Evolutionary conservation across 2,113 vertebrate species (phyloP), one percentile per base, ranked within the genome.

Genomic region (Xyrauchen texanus): DNA sequence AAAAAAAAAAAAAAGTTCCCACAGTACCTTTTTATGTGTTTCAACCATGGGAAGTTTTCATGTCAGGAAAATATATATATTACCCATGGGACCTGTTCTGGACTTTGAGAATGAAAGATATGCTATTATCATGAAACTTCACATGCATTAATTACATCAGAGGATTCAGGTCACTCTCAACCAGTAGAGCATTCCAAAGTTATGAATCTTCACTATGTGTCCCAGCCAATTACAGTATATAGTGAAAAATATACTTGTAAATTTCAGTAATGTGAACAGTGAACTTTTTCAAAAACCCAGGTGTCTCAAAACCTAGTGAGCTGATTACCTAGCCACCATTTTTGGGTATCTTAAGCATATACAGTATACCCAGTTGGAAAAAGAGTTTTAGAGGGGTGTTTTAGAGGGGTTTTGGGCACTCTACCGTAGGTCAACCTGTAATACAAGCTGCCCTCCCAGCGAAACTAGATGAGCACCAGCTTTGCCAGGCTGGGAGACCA

Each of bases 121-220:
- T 53, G n/a, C 16, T 42, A 66, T 55, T 83, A 75, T 70, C 61
- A 58, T 66, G 73, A 76, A 80, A 71, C 34, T 57, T 64, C 45
- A 57, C 16, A 66, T 71, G 46, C 52, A 60, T 80, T 62, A 80
- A 57, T 67, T 64, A 79, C 62, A 70, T 76, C 74, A 68, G 55
- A 51, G 51, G 44, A 60, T 16, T 52, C n/a, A 62, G 42, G 60
- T 15, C 21, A 65, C 15, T 58, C 61, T 65, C 15, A 52, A 65
- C 3, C 61, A 53, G 61, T 44, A 42, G 61, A 53, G 47, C 10
- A 13, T 58, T 58, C 11, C 55, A 58, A n/a, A n/a, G 13, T 58
- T 13, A 15, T n/a, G 13, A 58, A 7, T n/a, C 55, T 58, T 58
- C 55, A 15, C 13, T 58, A 6, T 58, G 55, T 6, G 7, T 15